Evolutionary conservation across 2,888 invertebrate species (phyloP), one percentile per base, ranked within the genome.

Genomic region (Halictus ligatus): DNA sequence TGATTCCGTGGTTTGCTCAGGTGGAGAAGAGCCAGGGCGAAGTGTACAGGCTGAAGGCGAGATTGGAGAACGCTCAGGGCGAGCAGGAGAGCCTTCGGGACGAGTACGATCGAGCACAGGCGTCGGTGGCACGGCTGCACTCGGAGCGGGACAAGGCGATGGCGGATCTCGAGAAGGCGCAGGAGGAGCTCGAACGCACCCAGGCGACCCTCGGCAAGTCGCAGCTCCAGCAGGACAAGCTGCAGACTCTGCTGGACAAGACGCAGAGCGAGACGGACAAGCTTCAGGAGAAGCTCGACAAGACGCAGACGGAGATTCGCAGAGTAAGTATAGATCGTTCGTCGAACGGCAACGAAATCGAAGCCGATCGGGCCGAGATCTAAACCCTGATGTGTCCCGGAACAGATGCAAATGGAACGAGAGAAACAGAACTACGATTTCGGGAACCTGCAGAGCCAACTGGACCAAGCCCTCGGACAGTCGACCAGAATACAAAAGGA

Each of bases 11-110:
- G 15, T 69, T 10, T 75, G 35, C 25, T 18, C 84, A 94, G 94
- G 95, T 99, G 87, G 99, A 99, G 95, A 98, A 98, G 96, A 98
- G 98, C 81, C 99, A 99, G 95, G 99, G 99, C 86, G 99, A 99
- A 95, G 98, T 99, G 60, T 99, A 99, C 94, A 97, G 99, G 95
- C 96, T 99, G 92, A 99, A 99, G 95, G 99, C 99, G 67, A 98
- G 98, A 94, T 96, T 99, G 93, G 99, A 99, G 96, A 99, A 99
- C 96, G 98, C 98, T 95, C 98, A 98, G 96, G 98, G 98, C 85
- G 99, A 99, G 95, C 98, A 98, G 94, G 98, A 98, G 94, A 98
- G 98, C 94, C 96, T 99, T 91, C 98, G 98, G 89, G 98, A 99
- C 94, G 99, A 99, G 95, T 97, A 98, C 95, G 99, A 99, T 95